Base-by-base conservation (phyloP, 2,888 invertebrate species). In the Eupeodes luniger region DNA sequence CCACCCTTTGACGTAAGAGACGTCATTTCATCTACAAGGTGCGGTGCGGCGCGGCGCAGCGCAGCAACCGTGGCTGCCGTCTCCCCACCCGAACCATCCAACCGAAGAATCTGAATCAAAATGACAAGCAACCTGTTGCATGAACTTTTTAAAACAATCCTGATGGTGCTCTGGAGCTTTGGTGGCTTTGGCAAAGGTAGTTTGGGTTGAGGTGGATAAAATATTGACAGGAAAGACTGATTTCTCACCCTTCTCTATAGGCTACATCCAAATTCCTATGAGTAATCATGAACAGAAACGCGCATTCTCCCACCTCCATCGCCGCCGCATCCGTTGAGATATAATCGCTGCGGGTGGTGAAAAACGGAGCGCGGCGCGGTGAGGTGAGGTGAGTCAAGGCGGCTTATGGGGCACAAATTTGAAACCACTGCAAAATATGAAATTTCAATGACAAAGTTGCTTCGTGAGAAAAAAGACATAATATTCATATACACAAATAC, bases 81-180 rank as follows among this genome's bases (percentile, higher is more conserved):
- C 9, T 2, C 36, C 5, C 27, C 14, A 34, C 16, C 36, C 61
- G 5, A 34, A 9, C 47, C 40, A 61, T 27, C 67, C 19, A 40
- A 27, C 44, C 27, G 10, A 49, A 44, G 44, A 74, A 74, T 47
- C 57, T 74, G 57, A 59, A 67, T 74, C 14, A 40, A 53, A 84
- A 79, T 74, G 74, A 84, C 55, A 74, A 79, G 67, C 79, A 84
- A 79, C 83, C 62, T 84, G 83, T 84, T 84, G 79, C 51, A 44
- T 19, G n/a, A 69, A 57, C 27, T 77, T 64, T 72, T 70, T 47
- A 61, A 69, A 55, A 55, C 75, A 69, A 59, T 59, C 7, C 59
- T 36, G 11, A 64, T 64, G 47, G 11, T 61, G 40, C 9, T 9
- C 40, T 40, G 5, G 40, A 7, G 40, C 40, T 40, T 9, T 40